Conservation (phyloP, 2,113 vertebrate genomes). For the Alouatta palliata region DNA sequence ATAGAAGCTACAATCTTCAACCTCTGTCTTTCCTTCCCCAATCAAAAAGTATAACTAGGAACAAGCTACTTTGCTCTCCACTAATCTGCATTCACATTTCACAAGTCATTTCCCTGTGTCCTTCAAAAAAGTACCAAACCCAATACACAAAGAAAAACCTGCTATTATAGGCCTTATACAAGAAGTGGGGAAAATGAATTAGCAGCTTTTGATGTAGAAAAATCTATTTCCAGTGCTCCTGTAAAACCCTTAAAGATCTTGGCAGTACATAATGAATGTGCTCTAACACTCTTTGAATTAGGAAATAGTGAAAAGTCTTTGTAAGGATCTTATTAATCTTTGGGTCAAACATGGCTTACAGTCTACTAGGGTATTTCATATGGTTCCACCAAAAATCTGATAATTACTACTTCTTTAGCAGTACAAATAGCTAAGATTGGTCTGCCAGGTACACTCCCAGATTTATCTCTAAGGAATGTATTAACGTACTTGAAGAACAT, state of each 20-base stretch:
- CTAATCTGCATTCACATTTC: constrained; percentile 3
- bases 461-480: neutral
- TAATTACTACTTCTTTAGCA: neutral
- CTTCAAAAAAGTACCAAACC: constrained; percentile 6
- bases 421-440: neutral
- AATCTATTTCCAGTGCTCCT: constrained; percentile 15
- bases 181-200: neutral
- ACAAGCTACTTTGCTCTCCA: neutral
- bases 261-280: neutral
- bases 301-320: neutral
- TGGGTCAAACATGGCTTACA: neutral
- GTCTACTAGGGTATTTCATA: neutral
- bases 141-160: neutral
- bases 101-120: neutral
- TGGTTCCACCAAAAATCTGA: neutral
- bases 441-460: neutral
- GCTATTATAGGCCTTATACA: neutral
- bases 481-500: neutral
- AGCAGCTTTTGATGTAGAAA: constrained; percentile 31
- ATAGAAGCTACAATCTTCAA: neutral
- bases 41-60: neutral
- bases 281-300: neutral
- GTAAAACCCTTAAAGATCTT: neutral
- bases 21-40: neutral
- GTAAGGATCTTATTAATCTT: neutral